These are phyloP conservation scores for Heliopora coerulea DNA, from an alignment of 92 coral and sea anemone genomes.

Conservation along the genomic window DNA sequence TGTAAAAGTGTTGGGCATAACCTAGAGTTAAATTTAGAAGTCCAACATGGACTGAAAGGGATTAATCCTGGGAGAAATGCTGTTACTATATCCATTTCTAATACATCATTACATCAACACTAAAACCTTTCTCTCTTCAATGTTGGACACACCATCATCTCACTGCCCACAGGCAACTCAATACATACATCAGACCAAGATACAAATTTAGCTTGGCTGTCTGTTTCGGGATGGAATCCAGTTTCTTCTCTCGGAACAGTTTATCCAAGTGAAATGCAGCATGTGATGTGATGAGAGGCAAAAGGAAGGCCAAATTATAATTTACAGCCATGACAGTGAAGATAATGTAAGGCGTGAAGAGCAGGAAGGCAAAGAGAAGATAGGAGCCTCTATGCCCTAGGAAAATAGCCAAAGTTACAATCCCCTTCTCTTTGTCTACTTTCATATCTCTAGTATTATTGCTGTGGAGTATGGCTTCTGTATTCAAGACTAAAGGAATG, in stretches of 20 bases:
- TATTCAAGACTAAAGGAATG: conserved; percentile 78
- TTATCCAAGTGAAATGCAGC: conserved; percentile 79
- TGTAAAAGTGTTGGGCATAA: too few relatives aligned
- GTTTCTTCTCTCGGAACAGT: conserved; percentile 67
- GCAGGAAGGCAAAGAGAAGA: conserved; percentile 64
- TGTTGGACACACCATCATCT: too few relatives aligned
- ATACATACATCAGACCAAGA: conserved; percentile 70
- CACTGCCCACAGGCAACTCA: conserved; percentile 73
- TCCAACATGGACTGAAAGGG: too few relatives aligned
- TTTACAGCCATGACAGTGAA: conserved; percentile 81
- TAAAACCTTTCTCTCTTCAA: too few relatives aligned
- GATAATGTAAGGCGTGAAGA: conserved; percentile 84
- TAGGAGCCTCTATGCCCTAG: conserved; percentile 79
- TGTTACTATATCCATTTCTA: too few relatives aligned
- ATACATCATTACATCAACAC: too few relatives aligned
- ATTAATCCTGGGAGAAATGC: too few relatives aligned
- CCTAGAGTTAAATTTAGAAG: too few relatives aligned
- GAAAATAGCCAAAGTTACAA: conserved; percentile 78
- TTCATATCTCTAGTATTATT: conserved; percentile 89
- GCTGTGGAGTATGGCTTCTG: conserved; percentile 94
- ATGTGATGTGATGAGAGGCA: conserved; percentile 68
- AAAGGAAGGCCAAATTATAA: conserved; percentile 61
- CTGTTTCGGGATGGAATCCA: conserved; percentile 58
- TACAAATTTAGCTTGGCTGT: conserved; percentile 85
- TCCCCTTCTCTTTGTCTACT: conserved; percentile 76